Evolutionary conservation across 2,797 vertebrate species (phyloP).

Genomic region (Atherinosoma microstoma): DNA sequence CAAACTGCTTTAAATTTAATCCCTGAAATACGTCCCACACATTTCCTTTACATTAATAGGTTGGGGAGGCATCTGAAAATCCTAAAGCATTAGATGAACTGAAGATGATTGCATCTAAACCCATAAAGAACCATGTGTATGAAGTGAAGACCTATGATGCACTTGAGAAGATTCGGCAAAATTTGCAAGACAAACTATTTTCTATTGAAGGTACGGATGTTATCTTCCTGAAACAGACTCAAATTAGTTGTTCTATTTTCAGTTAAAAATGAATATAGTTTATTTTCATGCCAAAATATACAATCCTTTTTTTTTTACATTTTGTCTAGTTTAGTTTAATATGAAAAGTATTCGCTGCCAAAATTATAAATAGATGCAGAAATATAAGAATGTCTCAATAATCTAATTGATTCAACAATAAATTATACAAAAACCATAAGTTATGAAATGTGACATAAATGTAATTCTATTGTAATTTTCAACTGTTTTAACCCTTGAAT

Average conservation of each 20-base stretch:
- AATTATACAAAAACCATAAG: too few relatives aligned
- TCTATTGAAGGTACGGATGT: constrained; percentile 77
- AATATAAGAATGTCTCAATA: too few relatives aligned
- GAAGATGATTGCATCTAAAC: constrained; percentile 63
- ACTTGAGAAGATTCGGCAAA: constrained; percentile 60
- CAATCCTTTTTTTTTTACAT: too few relatives aligned
- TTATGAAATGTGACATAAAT: too few relatives aligned
- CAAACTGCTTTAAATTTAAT: background rate
- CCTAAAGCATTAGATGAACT: accelerated
- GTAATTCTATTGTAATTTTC: too few relatives aligned
- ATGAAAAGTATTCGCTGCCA: too few relatives aligned
- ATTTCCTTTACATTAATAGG: constrained; percentile 37
- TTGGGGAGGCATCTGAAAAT: constrained; percentile 11
- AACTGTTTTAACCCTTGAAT: too few relatives aligned
- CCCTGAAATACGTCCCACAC: background rate
- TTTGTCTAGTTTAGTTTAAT: too few relatives aligned
- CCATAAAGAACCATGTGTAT: constrained; percentile 44
- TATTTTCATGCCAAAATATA: too few relatives aligned
- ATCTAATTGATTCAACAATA: too few relatives aligned
- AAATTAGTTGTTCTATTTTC: background rate
- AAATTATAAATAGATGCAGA: too few relatives aligned
- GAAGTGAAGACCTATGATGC: constrained; percentile 63
- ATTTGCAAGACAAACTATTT: constrained; percentile 76
- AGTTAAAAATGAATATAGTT: too few relatives aligned
- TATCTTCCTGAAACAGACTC: background rate